Percentiles rank a stretch among this genome's conserved stretches.
phyloP scores from a whole-genome alignment of 2,888 invertebrate genomes.

The Acronicta psi region DNA sequence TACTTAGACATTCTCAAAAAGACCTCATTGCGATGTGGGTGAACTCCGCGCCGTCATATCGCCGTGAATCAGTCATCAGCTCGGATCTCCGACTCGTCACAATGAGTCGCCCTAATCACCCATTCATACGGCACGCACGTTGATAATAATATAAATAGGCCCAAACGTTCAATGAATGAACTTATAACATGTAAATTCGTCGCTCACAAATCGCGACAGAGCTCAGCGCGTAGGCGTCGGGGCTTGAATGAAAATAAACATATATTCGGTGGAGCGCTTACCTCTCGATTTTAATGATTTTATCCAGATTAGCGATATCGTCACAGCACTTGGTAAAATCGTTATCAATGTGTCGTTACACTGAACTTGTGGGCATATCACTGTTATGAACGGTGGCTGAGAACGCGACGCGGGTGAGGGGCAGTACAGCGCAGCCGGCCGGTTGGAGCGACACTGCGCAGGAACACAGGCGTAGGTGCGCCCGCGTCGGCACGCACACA shows the following conservation, averaged over 20 bases:
- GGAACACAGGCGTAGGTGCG: constrained; percentile 70
- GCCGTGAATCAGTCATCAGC: constrained; percentile 68
- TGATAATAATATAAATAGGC: constrained; percentile 84
- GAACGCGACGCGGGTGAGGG: constrained; percentile 64
- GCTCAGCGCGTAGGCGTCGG: constrained; percentile 83
- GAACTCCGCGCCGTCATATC: constrained; percentile 56
- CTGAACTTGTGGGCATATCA: constrained; percentile 80
- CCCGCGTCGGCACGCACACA: constrained; percentile 80
- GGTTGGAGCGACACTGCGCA: constrained; percentile 75
- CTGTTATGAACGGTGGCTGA: constrained; percentile 65
- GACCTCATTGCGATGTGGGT: constrained; percentile 48
- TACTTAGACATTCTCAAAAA: constrained; percentile 57
- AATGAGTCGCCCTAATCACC: constrained; percentile 77
- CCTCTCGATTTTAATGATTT: constrained; percentile 86
- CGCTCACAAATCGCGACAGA: constrained; percentile 87
- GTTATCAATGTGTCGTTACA: constrained; percentile 73
- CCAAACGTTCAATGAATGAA: constrained; percentile 84
- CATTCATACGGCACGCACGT: constrained; percentile 82
- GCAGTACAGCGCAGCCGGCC: constrained; percentile 69
- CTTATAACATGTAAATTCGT: constrained; percentile 88
- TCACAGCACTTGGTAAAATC: constrained; percentile 75
- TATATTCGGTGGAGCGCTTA: constrained; percentile 68
- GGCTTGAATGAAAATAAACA: constrained; percentile 86
- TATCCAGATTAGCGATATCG: constrained; percentile 86
- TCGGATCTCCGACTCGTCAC: constrained; percentile 60